phyloP scores from a whole-genome alignment of 2,113 vertebrate genomes.

The Xyliphius kryptos region DNA sequence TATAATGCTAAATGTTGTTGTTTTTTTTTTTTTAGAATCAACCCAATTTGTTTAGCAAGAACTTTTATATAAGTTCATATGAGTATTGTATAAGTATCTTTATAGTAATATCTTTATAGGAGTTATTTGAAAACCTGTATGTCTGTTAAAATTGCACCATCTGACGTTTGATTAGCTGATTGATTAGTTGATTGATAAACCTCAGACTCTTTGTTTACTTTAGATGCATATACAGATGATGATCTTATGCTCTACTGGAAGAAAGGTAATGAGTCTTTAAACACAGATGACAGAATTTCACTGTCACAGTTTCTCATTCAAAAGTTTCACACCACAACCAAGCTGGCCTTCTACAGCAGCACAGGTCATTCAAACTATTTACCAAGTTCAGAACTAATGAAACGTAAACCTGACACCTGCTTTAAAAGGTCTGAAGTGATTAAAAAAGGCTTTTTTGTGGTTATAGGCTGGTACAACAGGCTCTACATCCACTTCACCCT shows the following conservation, averaged over 20 bases:
- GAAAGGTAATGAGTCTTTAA: slow-evolving; percentile 92
- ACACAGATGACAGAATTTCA: slow-evolving; percentile 93
- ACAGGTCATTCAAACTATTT: slow-evolving; percentile 69
- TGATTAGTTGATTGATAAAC: no score
- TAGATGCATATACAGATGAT: slow-evolving; percentile 96
- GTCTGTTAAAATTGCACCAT: no score
- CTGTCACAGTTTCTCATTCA: slow-evolving; percentile 97
- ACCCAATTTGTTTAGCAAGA: no score
- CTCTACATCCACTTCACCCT: slow-evolving; percentile 88
- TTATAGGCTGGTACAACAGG: slow-evolving; percentile 86
- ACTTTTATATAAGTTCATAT: no score
- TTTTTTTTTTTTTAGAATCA: no score
- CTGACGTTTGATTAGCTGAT: no score
- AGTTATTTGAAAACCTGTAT: no score
- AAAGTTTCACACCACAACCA: slow-evolving; percentile 95
- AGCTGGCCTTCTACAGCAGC: slow-evolving; percentile 96
- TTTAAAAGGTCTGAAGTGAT: neutral
- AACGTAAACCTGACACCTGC: neutral
- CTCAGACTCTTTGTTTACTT: neutral
- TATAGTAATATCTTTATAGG: no score
- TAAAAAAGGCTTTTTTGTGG: neutral
- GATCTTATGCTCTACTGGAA: slow-evolving; percentile 99
- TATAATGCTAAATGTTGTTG: neutral
- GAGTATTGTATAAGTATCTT: no score
- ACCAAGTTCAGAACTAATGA: neutral